Evolutionary conservation across 2,888 invertebrate species (phyloP).

Genomic region (Eupithecia insigniata): DNA sequence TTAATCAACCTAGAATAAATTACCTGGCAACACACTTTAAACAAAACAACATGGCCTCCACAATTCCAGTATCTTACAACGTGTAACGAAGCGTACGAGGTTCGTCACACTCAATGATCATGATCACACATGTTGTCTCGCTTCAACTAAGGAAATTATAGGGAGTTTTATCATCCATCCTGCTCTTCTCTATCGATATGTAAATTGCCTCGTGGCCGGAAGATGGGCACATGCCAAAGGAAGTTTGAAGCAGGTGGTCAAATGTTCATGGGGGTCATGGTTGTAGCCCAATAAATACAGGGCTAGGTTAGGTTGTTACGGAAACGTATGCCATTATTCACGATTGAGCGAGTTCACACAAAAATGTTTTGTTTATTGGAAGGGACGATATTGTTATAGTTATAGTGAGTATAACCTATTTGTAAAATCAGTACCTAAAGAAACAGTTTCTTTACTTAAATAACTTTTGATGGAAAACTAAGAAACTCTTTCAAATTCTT

Average conservation of each 20-base stretch:
- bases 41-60: conserved; percentile 59
- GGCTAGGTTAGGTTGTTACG: conserved; percentile 24
- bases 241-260: conserved; percentile 41
- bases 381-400: neutral
- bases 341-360: conserved; percentile 15
- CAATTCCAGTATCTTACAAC: conserved; percentile 53
- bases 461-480: neutral
- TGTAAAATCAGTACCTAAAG: too few relatives aligned
- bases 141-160: conserved; percentile 21
- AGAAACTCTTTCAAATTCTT: neutral
- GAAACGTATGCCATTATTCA: conserved; percentile 36
- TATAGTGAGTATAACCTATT: neutral
- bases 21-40: conserved; percentile 24
- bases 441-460: neutral
- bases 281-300: conserved; percentile 33
- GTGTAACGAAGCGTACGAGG: conserved; percentile 65
- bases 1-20: conserved; percentile 3
- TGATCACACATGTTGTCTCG: conserved; percentile 58
- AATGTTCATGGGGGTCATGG: conserved; percentile 44
- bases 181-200: conserved; percentile 33
- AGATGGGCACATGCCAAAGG: conserved; percentile 42
- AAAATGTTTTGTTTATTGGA: neutral
- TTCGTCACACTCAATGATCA: conserved; percentile 62
- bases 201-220: conserved; percentile 42
- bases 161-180: conserved; percentile 16